Base-by-base conservation (phyloP, 2,888 invertebrate genomes). In the Busseola fusca region DNA sequence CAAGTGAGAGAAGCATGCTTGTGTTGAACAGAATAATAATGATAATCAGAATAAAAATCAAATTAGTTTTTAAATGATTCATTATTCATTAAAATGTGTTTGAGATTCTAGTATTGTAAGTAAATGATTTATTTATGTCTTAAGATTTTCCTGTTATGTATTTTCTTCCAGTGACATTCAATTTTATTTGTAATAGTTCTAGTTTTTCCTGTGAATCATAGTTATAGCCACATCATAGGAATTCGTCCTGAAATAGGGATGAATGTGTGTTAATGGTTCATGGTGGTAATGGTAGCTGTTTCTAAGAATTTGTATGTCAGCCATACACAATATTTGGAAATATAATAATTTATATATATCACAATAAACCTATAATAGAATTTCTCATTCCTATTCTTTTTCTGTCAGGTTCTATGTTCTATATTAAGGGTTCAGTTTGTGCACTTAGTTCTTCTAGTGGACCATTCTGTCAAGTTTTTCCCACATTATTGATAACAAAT, bases 101-200 rank as follows among this genome's bases (percentile, higher is more conserved):
- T 2, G 21, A 2, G n/a, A 16, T n/a, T 27, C 14, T 50, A 42
- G 14, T 45, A 72, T 27, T 54, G 3, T 54, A 45, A 25, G n/a
- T n/a, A 63, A 27, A 7, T 9, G 9, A 2, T 57, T 30, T 9
- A 10, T 34, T 48, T 7, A 27, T 12, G 18, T 14, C 30, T 40
- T 30, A 72, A 37, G 62, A 74, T 68, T 58, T 52, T 73, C 68
- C 45, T 59, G 37, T 30, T 45, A 7, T 4, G 0, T n/a, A 1
- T 42, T 34, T 50, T 75, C 3, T 70, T 30, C 16, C 4, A 14
- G 7, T 45, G 60, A 42, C 25, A 4, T 27, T 30, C 45, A 12
- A 42, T 25, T 10, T 27, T 6, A n/a, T 58, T 59, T 59, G 25
- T 40, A 45, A 27, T 45, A 45, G 30, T 30, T 48, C 30, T n/a